Conservation (phyloP, 2,797 vertebrate species). For the Catostomus latipinnis region DNA sequence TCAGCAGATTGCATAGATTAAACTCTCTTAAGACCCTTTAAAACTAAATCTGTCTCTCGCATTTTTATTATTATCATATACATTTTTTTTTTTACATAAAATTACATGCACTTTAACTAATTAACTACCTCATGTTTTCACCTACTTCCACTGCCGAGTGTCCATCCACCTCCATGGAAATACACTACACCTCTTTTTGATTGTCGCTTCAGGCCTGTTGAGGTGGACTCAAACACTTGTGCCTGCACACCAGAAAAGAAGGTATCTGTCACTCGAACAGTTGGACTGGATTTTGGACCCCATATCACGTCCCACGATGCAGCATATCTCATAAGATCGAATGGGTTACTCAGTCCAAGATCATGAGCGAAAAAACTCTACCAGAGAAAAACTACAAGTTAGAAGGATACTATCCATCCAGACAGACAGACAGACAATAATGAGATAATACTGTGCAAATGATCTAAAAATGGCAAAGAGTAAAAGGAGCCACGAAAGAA, state of each 20-base stretch:
- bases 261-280: conserved; percentile 82
- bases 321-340: conserved; percentile 83
- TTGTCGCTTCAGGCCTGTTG: conserved; percentile 38
- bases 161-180: conserved; percentile 96
- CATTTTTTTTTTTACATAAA: no score
- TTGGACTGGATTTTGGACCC: conserved; percentile 75
- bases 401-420: neutral
- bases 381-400: neutral
- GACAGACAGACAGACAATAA: no score
- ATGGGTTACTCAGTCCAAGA: conserved; percentile 85
- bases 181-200: conserved; percentile 86
- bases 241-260: conserved; percentile 85
- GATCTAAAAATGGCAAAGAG: no score
- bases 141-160: conserved; percentile 87
- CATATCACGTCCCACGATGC: conserved; percentile 83
- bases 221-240: conserved; percentile 84
- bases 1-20: neutral
- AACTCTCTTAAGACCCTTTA: neutral
- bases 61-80: no score
- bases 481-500: no score
- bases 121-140: neutral
- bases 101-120: neutral
- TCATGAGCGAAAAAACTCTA: conserved; percentile 86
- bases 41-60: no score
- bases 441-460: no score